These are phyloP conservation scores for Troides aeacus DNA, from an alignment of 2,888 invertebrate genomes.

Conservation along the genomic window DNA sequence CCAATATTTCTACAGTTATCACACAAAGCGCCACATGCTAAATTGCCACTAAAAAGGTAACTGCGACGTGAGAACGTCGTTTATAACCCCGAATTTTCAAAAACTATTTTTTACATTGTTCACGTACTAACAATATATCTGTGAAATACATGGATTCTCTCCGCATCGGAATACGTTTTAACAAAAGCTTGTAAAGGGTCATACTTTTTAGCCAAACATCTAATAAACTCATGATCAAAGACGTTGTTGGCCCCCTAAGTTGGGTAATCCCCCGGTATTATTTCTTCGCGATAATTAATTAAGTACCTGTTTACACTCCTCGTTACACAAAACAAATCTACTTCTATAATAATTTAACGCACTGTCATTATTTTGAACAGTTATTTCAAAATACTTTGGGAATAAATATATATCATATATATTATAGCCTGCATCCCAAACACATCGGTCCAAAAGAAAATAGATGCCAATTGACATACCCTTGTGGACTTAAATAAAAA, in stretches of 20 bases:
- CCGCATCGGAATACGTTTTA: background rate
- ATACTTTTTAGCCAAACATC: too few relatives aligned
- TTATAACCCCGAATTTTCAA: constrained; percentile 11
- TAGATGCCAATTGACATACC: background rate
- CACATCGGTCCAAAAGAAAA: background rate
- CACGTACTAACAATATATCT: constrained; percentile 17
- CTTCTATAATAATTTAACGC: background rate
- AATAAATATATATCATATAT: background rate
- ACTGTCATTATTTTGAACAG: background rate
- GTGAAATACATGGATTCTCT: background rate
- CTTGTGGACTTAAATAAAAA: background rate
- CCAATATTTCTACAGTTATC: constrained; percentile 12
- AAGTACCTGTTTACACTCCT: too few relatives aligned
- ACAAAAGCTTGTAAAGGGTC: background rate
- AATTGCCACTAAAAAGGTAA: constrained; percentile 23
- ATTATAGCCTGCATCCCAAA: background rate
- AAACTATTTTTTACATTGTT: constrained; percentile 13
- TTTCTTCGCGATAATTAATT: background rate
- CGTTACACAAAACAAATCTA: background rate
- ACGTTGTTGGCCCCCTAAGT: background rate
- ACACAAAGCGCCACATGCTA: constrained; percentile 4
- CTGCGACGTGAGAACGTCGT: constrained; percentile 15
- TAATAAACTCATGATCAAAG: too few relatives aligned
- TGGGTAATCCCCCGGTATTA: background rate
- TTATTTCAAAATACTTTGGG: background rate